These are phyloP conservation scores for Stegostoma tigrinum DNA, from an alignment of 2,113 vertebrate species.

Conservation along the genomic window DNA sequence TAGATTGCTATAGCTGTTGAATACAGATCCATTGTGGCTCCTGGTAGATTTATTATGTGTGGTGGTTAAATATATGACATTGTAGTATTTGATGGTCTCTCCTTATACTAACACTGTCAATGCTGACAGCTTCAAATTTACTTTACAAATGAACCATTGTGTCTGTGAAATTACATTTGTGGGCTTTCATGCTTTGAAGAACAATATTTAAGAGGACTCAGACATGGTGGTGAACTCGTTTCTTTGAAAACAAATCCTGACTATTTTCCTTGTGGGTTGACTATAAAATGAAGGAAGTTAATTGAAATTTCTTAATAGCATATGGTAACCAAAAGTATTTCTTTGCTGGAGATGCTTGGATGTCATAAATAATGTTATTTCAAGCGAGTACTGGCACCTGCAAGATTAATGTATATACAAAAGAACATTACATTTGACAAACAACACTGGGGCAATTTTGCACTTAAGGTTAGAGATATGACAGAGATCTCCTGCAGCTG, in stretches of 20 bases:
- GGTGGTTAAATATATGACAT: constrained; percentile 28
- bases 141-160: constrained; percentile 12
- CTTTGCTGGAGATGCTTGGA: neutral
- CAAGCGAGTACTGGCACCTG: neutral
- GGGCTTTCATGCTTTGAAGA: constrained; percentile 18
- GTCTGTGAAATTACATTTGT: constrained; percentile 5
- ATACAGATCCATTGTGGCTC: neutral
- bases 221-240: neutral
- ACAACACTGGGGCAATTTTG: neutral
- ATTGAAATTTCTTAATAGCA: neutral
- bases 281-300: neutral
- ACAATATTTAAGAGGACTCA: neutral
- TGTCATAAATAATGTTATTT: neutral
- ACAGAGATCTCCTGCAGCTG: neutral
- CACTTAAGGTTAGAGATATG: neutral
- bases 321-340: neutral
- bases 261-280: neutral
- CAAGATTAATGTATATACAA: neutral
- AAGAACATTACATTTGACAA: neutral
- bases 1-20: constrained; percentile 4
- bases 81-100: neutral
- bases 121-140: constrained; percentile 13
- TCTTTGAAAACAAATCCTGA: neutral
- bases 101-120: constrained; percentile 23
- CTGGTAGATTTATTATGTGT: neutral